phyloP scores from a whole-genome alignment of 2,888 invertebrate genomes.

The Elaeidobius kamerunicus region DNA sequence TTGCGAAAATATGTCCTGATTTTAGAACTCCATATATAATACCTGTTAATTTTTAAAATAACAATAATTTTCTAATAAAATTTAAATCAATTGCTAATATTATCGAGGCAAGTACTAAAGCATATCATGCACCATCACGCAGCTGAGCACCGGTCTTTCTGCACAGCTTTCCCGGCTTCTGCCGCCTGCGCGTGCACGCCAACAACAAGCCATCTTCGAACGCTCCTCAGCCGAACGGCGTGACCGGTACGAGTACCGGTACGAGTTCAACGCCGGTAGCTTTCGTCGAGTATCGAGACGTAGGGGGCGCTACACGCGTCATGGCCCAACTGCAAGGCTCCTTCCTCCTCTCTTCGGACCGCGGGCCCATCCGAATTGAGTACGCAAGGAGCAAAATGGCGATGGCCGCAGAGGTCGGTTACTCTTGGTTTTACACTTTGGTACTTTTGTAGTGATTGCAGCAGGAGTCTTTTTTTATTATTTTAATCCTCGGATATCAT shows the following conservation, averaged over 20 bases:
- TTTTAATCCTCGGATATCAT: no score
- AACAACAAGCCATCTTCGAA: no score
- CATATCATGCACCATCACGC: constrained; percentile 11
- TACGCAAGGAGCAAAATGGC: constrained; percentile 99
- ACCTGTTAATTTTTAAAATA: no score
- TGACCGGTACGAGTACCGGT: constrained; percentile 1
- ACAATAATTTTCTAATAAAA: no score
- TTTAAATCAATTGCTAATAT: no score
- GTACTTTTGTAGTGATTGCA: no score
- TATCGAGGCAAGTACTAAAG: no score
- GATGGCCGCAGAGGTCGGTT: constrained; percentile 68
- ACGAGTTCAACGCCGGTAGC: constrained; percentile 87
- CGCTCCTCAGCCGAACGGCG: background rate
- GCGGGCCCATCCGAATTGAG: constrained; percentile 97
- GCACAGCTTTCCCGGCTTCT: constrained; percentile 96
- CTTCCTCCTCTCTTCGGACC: constrained; percentile 91
- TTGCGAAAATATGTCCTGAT: no score
- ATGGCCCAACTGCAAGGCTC: constrained; percentile 94
- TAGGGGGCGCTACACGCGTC: constrained; percentile 87
- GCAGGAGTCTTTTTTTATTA: no score
- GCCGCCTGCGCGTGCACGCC: constrained; percentile 91
- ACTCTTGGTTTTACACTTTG: constrained; percentile 19
- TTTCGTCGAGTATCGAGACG: constrained; percentile 96
- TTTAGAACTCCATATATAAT: no score
- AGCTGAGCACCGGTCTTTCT: constrained; percentile 37